Base-by-base conservation (phyloP, 2,797 vertebrate species). In the Chaunax sp. region DNA sequence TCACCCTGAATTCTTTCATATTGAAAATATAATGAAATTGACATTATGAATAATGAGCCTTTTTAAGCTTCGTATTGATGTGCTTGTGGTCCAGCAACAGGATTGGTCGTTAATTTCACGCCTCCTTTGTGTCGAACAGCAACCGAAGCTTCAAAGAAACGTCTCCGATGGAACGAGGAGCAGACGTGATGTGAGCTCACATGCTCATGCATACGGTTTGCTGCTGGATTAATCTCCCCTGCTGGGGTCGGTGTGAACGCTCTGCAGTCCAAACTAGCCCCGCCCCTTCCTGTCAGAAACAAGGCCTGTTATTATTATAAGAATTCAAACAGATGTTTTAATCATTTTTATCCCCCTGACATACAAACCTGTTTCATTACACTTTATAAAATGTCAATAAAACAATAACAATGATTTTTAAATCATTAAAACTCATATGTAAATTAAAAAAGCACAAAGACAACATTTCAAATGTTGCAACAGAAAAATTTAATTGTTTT, bases 111-210 rank as follows among this genome's bases (percentile, higher is more conserved):
- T 81, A 77, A 89, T 92, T 89, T 89, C 87, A 90, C 33, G 83
- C 54, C 81, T 78, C 84, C 86, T 89, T 89, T 90, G 86, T 87
- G 81, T 80, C 66, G 72, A 77, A 74, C 72, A 59, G 81, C 74
- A 78, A 85, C 77, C 69, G 80, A 85, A 90, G 84, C 90, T 89
- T 90, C 88, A 91, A 89, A 91, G 85, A 89, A 85, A 83, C 19
- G 81, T 71, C 75, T 73, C 14, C 9, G 84, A 84, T 78, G 74
- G 78, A 82, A 72, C 74, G 72, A 73, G 63, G 57, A 68, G 81
- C 78, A 45, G 3, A 62, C 82, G 85, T 80, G 85, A 84, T 88
- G 80, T 72, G 74, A 58, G 0, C 80, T 83, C 82, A 53, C 79
- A 75, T 69, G 71, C 85, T 87, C 51, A 16, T 78, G 75, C 78